Percentiles rank a stretch among this genome's conserved stretches.
Conservation (phyloP, 1,140 invertebrate species). For the Orius insidiosus region DNA sequence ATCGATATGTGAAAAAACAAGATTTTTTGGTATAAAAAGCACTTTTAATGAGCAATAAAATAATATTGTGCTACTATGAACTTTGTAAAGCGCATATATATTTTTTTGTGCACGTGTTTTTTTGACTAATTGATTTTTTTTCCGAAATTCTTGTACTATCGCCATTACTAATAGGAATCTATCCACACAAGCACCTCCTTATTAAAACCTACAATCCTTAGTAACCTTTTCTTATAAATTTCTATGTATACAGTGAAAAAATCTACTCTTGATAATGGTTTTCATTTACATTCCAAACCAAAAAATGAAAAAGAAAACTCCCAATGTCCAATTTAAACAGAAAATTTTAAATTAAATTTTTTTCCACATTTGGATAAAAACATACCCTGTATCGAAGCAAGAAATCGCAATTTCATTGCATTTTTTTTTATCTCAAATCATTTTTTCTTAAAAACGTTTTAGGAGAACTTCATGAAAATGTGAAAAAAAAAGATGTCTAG, state of each 20-base stretch:
- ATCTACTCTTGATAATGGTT: conserved; percentile 16
- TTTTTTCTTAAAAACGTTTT: conserved; percentile 10
- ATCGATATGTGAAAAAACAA: neutral
- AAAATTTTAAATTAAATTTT: conserved; percentile 18
- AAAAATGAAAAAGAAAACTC: no score
- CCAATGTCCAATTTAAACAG: neutral
- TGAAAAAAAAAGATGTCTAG: no score
- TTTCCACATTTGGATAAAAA: conserved; percentile 17
- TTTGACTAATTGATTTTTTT: neutral
- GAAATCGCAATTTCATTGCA: conserved; percentile 18
- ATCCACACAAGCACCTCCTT: conserved; percentile 8
- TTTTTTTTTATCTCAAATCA: conserved; percentile 3
- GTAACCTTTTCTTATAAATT: no score
- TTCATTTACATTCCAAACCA: conserved; percentile 14
- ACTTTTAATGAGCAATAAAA: no score
- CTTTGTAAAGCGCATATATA: neutral
- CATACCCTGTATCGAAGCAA: conserved; percentile 20
- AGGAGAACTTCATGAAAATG: no score
- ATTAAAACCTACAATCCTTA: conserved; percentile 5
- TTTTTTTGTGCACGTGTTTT: conserved; percentile 2
- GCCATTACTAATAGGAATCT: conserved; percentile 6
- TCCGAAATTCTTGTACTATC: neutral
- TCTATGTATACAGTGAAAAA: conserved; percentile 17
- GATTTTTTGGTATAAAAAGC: neutral
- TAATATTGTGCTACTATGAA: no score